phyloP scores from a whole-genome alignment of 1,140 invertebrate species.

The Papilio polytes region DNA sequence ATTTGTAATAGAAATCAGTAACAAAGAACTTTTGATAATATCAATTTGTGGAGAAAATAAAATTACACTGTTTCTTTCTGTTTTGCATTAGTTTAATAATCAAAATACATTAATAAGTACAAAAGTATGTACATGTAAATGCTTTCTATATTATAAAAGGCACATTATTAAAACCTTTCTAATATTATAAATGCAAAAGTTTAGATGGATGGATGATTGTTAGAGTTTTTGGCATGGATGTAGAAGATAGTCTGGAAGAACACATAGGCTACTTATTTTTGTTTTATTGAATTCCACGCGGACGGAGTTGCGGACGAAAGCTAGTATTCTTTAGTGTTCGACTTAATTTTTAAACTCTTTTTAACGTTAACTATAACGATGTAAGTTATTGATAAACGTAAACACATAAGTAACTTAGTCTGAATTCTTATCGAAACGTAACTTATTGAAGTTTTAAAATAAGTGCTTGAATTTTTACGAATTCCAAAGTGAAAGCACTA shows the following conservation, averaged over 20 bases:
- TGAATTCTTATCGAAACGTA: not conserved
- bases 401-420: not conserved
- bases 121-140: not conserved
- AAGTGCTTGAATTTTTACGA: not conserved
- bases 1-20: not conserved
- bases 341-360: too few species aligned
- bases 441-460: not conserved
- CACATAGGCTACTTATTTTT: too few species aligned
- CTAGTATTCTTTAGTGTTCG: not conserved
- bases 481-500: constrained; percentile 12
- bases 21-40: not conserved
- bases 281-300: too few species aligned
- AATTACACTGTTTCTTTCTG: not conserved
- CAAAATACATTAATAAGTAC: not conserved
- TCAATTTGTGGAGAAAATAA: not conserved
- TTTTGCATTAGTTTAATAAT: not conserved
- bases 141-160: too few species aligned
- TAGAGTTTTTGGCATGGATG: too few species aligned
- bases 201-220: too few species aligned
- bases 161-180: not conserved
- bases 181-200: too few species aligned
- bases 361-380: not conserved
- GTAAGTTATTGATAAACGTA: not conserved
- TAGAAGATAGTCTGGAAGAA: too few species aligned
- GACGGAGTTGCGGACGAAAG: too few species aligned